phyloP scores from a whole-genome alignment of 2,888 invertebrate species.

The Herminia tarsipennalis region DNA sequence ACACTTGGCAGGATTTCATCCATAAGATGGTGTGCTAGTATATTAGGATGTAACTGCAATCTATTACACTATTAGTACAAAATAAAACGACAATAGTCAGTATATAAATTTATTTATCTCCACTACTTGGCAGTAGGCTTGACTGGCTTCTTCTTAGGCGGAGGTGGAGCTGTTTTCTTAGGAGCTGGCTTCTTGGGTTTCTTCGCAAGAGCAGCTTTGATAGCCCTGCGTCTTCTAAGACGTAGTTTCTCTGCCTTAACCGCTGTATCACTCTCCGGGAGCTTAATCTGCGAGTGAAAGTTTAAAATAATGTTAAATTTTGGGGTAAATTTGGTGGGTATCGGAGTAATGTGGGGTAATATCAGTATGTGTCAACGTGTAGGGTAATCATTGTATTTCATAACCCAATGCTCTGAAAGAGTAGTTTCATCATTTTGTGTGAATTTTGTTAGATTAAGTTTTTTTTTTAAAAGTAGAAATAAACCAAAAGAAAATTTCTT shows the following conservation, averaged over 20 bases:
- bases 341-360: neutral
- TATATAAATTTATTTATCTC: slow-evolving; percentile 52
- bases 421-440: slow-evolving; percentile 74
- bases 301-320: neutral
- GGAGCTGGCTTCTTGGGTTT: slow-evolving; percentile 83
- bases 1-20: no score
- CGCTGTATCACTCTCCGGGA: slow-evolving; percentile 74
- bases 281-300: slow-evolving; percentile 76
- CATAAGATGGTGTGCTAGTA: no score
- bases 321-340: no score
- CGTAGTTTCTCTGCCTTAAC: slow-evolving; percentile 81
- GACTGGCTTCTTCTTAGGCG: slow-evolving; percentile 67
- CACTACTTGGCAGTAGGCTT: slow-evolving; percentile 53
- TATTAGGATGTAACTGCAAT: no score
- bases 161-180: slow-evolving; percentile 77
- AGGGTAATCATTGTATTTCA: slow-evolving; percentile 76
- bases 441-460: neutral
- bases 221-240: slow-evolving; percentile 76
- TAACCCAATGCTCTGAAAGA: slow-evolving; percentile 85
- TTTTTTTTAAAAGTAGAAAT: neutral
- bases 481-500: neutral
- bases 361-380: slow-evolving; percentile 80
- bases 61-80: no score
- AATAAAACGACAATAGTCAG: slow-evolving; percentile 15
- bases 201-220: slow-evolving; percentile 80